phyloP scores from a whole-genome alignment of 2,888 invertebrate species.

The Dascillus cervinus region DNA sequence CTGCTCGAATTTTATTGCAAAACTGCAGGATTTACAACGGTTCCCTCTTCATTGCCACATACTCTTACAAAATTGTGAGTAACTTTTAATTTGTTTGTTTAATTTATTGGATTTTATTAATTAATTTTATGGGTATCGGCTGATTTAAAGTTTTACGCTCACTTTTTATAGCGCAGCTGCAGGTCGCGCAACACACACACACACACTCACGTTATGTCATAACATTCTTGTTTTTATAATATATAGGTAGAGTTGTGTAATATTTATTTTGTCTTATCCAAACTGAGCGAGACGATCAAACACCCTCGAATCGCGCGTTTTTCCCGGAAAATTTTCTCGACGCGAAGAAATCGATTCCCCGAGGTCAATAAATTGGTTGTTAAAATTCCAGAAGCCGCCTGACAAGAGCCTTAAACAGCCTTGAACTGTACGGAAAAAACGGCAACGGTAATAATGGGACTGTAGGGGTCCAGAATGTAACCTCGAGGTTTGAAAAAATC shows the following conservation, averaged over 20 bases:
- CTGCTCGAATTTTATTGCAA: conserved; percentile 29
- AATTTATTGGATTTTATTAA: conserved; percentile 5
- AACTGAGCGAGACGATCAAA: too few relatives aligned
- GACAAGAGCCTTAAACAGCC: too few relatives aligned
- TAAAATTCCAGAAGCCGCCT: too few relatives aligned
- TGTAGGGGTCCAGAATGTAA: too few relatives aligned
- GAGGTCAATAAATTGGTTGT: too few relatives aligned
- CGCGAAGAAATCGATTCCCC: too few relatives aligned
- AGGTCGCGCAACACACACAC: not conserved
- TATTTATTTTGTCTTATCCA: not conserved
- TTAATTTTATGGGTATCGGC: not conserved
- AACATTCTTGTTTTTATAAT: not conserved
- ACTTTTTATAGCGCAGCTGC: not conserved
- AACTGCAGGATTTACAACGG: conserved; percentile 28
- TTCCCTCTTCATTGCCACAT: conserved; percentile 27
- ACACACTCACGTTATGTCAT: not conserved
- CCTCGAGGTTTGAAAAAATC: too few relatives aligned
- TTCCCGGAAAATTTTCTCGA: too few relatives aligned
- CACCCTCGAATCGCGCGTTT: too few relatives aligned
- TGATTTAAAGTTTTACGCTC: not conserved
- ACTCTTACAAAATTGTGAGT: conserved; percentile 33
- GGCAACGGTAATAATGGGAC: too few relatives aligned
- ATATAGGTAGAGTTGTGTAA: not conserved
- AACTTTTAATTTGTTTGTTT: conserved; percentile 5
- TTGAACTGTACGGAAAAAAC: too few relatives aligned